Evolutionary conservation across 1,140 invertebrate species (phyloP).

Genomic region (Drosophila saltans): DNA sequence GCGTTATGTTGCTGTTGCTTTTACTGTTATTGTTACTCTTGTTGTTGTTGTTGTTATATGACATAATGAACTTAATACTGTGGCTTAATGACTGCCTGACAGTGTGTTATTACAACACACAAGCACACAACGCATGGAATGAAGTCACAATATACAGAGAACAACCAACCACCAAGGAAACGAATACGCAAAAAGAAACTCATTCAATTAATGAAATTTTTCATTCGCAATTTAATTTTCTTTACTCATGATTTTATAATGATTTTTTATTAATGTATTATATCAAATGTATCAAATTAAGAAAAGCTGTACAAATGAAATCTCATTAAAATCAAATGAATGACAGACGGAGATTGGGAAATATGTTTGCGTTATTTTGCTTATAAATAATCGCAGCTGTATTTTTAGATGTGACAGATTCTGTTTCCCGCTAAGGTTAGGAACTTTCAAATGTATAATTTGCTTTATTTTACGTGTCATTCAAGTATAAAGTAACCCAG

Average conservation of each 20-base stretch:
- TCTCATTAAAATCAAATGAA: too few relatives aligned
- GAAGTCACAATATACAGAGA: constrained; percentile 44
- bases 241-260: background rate
- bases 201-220: constrained; percentile 1
- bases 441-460: too few relatives aligned
- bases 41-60: constrained; percentile 37
- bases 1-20: constrained; percentile 45
- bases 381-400: too few relatives aligned
- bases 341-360: too few relatives aligned
- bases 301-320: background rate
- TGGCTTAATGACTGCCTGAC: constrained; percentile 44
- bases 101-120: constrained; percentile 22
- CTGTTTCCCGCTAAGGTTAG: too few relatives aligned
- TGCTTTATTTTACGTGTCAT: too few relatives aligned
- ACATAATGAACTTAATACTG: constrained; percentile 68
- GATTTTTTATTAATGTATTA: background rate
- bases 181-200: background rate
- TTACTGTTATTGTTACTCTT: constrained; percentile 5
- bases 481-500: too few relatives aligned
- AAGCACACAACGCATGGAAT: constrained; percentile 11
- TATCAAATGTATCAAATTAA: background rate
- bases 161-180: constrained; percentile 30
- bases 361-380: too few relatives aligned
- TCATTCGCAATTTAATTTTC: background rate
- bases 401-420: too few relatives aligned